Conservation (phyloP, 2,113 vertebrate genomes). For the Lagopus muta region DNA sequence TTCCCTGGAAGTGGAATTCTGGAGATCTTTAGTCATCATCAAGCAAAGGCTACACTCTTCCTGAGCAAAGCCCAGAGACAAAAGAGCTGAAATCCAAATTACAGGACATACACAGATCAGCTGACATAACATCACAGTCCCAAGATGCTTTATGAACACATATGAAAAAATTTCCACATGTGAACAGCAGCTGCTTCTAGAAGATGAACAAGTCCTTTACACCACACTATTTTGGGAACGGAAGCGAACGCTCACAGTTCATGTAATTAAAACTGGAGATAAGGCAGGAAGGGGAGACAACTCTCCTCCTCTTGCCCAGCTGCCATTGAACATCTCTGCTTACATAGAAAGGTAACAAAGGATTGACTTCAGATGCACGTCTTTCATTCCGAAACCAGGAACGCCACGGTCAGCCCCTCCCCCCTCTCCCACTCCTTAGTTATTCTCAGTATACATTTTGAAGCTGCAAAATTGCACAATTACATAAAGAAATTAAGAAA, state of each 20-base stretch:
- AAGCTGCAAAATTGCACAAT: slow-evolving; percentile 40
- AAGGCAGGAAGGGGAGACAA: not conserved
- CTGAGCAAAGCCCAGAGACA: not conserved
- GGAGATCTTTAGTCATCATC: not conserved
- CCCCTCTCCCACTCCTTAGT: slow-evolving; percentile 37
- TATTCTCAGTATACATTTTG: slow-evolving; percentile 38
- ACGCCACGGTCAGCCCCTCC: not conserved
- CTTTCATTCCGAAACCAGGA: slow-evolving; percentile 51
- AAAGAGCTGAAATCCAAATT: not conserved
- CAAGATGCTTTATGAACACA: not conserved
- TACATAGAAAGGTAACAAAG: slow-evolving; percentile 2
- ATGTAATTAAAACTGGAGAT: not conserved
- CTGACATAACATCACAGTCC: not conserved
- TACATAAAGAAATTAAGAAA: slow-evolving; percentile 43
- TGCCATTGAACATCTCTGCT: not conserved
- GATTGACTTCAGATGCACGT: not conserved
- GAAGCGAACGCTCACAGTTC: not conserved
- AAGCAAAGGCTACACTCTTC: not conserved
- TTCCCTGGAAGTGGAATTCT: not conserved
- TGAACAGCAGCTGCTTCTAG: not conserved
- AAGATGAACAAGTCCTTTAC: not conserved
- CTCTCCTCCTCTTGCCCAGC: not conserved
- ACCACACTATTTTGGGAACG: not conserved
- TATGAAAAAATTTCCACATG: not conserved
- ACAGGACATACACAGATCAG: not conserved